Evolutionary conservation across 2,797 vertebrate species (phyloP).

Genomic region (Brachyalestes nurse): DNA sequence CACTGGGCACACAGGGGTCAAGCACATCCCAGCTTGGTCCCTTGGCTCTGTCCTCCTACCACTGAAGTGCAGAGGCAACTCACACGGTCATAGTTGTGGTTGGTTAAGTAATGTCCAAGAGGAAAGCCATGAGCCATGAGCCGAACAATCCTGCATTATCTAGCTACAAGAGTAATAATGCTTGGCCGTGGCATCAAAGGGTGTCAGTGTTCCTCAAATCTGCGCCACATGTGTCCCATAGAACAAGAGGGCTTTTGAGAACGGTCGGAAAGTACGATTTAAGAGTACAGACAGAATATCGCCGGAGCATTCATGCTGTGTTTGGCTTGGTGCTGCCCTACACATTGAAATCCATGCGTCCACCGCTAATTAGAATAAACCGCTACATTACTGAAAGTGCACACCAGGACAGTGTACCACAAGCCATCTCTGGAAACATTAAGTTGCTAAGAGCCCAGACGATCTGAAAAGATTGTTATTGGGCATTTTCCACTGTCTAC

Average conservation of each 20-base stretch:
- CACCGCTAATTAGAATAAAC: conserved; percentile 54
- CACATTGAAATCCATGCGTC: conserved; percentile 55
- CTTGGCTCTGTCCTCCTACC: conserved; percentile 16
- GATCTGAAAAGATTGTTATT: not conserved
- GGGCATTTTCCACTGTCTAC: conserved; percentile 2
- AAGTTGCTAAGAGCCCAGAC: conserved; percentile 11
- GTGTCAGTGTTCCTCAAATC: conserved; percentile 55
- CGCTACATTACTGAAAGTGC: conserved; percentile 51
- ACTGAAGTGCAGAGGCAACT: conserved; percentile 36
- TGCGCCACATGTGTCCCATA: conserved; percentile 52
- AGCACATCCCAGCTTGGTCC: conserved; percentile 46
- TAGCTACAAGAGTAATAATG: conserved; percentile 57
- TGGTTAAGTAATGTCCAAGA: conserved; percentile 45
- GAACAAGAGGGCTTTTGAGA: conserved; percentile 65
- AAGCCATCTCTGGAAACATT: conserved; percentile 22
- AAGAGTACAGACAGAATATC: conserved; percentile 35
- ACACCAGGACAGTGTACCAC: conserved; percentile 47
- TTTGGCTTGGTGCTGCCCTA: conserved; percentile 48
- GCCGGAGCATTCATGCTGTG: conserved; percentile 42
- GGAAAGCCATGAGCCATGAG: conserved; percentile 42
- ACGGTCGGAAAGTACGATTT: conserved; percentile 41
- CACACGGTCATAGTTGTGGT: conserved; percentile 39
- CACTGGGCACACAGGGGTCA: conserved; percentile 13
- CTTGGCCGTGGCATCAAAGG: conserved; percentile 61
- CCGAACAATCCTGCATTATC: conserved; percentile 60